Conservation (phyloP, 2,888 invertebrate genomes). For the Chironomus tentans region DNA sequence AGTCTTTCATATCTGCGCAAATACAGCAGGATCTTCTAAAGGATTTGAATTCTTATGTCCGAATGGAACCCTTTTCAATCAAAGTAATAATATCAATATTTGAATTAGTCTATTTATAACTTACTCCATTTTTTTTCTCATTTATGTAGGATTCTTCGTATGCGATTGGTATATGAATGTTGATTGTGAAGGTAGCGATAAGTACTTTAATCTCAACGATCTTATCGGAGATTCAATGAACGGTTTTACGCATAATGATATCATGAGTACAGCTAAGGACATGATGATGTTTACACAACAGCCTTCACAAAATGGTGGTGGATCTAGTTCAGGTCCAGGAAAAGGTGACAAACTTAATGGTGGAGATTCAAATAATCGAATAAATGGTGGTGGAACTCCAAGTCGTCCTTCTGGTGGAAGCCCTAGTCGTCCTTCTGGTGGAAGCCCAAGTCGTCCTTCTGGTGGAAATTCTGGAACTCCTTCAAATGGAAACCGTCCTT, state of each 20-base stretch:
- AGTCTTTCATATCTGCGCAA: constrained; percentile 18
- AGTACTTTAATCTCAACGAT: constrained; percentile 16
- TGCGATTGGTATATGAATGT: constrained; percentile 25
- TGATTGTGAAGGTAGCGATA: constrained; percentile 9
- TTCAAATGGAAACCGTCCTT: neutral
- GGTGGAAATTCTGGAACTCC: too few relatives aligned
- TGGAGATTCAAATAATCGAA: constrained; percentile 32
- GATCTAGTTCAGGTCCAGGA: constrained; percentile 15
- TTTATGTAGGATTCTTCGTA: constrained; percentile 6
- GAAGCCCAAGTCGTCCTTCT: constrained; percentile 31
- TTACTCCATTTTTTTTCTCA: constrained; percentile 36
- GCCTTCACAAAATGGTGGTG: constrained; percentile 32
- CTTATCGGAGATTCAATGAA: constrained; percentile 3
- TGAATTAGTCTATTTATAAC: constrained; percentile 55
- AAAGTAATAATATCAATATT: constrained; percentile 45
- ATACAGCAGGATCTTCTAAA: constrained; percentile 34
- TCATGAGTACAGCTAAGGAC: constrained; percentile 12
- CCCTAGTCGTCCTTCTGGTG: constrained; percentile 30
- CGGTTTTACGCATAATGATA: neutral
- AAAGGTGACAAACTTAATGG: constrained; percentile 33
- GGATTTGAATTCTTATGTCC: constrained; percentile 73
- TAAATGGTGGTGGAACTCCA: constrained; percentile 29
- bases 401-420: constrained; percentile 30
- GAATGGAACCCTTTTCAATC: constrained; percentile 46
- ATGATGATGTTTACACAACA: neutral